phyloP scores from a whole-genome alignment of 2,888 invertebrate genomes.

The Cylloceria caligata region DNA sequence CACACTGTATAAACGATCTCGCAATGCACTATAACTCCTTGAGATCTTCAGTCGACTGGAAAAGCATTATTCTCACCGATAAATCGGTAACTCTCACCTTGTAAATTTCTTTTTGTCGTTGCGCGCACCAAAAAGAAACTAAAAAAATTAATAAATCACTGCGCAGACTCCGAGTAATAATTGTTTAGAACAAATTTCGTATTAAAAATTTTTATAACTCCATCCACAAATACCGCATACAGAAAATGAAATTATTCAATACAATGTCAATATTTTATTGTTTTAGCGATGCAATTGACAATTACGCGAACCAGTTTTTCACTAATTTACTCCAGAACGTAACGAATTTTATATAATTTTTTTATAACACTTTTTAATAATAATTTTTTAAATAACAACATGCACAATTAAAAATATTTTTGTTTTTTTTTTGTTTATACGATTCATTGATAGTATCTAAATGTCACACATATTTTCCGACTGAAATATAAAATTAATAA shows the following conservation, averaged over 20 bases:
- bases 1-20: constrained; percentile 17
- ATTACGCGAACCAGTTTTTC: not conserved
- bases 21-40: constrained; percentile 17
- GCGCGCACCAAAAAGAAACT: not conserved
- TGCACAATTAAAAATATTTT: too few species aligned
- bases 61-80: constrained; percentile 48
- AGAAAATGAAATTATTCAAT: not conserved
- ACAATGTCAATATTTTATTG: not conserved
- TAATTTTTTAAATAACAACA: too few species aligned
- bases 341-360: too few species aligned
- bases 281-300: not conserved
- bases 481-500: too few species aligned
- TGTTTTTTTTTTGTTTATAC: too few species aligned
- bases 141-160: constrained; percentile 16
- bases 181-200: not conserved
- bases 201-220: not conserved
- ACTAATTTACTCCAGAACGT: not conserved
- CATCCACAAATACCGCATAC: not conserved
- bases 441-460: too few species aligned
- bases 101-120: not conserved
- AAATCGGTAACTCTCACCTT: constrained; percentile 13
- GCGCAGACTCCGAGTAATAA: constrained; percentile 6
- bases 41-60: constrained; percentile 23
- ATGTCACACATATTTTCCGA: too few species aligned
- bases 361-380: too few species aligned